Conservation (phyloP, 2,888 invertebrate species). For the Pyrocoelia pectoralis region DNA sequence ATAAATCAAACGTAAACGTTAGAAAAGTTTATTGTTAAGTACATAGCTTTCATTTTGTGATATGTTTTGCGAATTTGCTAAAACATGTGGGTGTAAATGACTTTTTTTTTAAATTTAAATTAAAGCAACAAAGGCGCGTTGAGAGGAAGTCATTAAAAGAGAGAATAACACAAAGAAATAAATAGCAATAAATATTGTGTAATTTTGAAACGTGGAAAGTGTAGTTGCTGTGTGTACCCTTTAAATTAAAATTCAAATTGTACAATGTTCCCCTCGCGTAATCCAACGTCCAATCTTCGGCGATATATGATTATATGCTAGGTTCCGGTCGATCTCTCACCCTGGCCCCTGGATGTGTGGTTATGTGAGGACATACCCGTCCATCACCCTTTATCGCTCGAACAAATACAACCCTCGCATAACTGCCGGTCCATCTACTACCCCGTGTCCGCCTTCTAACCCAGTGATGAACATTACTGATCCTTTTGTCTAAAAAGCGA, state of each 20-base stretch:
- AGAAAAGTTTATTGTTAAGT: neutral
- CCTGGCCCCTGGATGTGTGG: constrained; percentile 50
- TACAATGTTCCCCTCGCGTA: constrained; percentile 52
- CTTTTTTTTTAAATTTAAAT: neutral
- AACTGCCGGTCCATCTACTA: constrained; percentile 53
- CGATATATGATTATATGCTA: constrained; percentile 60
- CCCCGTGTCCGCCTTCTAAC: constrained; percentile 44
- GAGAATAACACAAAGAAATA: constrained; percentile 6
- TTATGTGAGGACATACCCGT: constrained; percentile 62
- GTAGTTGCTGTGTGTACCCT: constrained; percentile 55
- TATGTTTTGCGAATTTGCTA: too few species aligned
- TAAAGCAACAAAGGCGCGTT: neutral
- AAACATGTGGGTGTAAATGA: too few species aligned
- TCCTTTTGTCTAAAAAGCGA: constrained; percentile 34
- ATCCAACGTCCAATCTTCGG: constrained; percentile 61
- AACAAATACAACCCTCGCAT: constrained; percentile 60
- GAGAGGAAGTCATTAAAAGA: constrained; percentile 4
- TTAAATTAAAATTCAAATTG: constrained; percentile 62
- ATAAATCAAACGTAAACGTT: neutral
- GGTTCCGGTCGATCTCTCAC: constrained; percentile 60
- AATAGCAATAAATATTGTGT: constrained; percentile 13
- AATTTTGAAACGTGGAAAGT: constrained; percentile 48
- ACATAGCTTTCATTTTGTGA: too few species aligned
- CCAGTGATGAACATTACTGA: constrained; percentile 35
- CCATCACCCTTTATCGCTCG: constrained; percentile 61